These are phyloP conservation scores for Tonatia bakeri DNA, from an alignment of 2,113 vertebrate genomes.

Conservation along the genomic window DNA sequence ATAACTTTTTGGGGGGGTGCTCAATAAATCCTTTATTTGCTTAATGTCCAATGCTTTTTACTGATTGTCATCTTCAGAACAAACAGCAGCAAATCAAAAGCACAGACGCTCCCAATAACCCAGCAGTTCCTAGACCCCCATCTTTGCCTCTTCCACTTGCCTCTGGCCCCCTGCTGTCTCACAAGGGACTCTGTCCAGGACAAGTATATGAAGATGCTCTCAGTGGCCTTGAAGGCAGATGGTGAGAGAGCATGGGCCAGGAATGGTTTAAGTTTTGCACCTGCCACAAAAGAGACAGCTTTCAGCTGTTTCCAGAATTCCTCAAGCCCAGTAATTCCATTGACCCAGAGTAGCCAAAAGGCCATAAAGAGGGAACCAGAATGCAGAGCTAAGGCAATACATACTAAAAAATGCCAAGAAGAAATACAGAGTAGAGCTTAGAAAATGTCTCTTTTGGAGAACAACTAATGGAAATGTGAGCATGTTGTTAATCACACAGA, in stretches of 20 bases:
- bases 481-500: neutral
- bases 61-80: constrained; percentile 60
- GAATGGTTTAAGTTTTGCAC: neutral
- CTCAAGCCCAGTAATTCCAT: neutral
- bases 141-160: constrained; percentile 75
- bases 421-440: neutral
- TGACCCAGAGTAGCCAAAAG: neutral
- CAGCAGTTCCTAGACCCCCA: constrained; percentile 85
- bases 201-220: constrained; percentile 95
- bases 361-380: neutral
- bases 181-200: constrained; percentile 91
- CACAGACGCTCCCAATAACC: constrained; percentile 82
- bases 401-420: neutral
- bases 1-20: too few species aligned
- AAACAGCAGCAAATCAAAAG: constrained; percentile 83
- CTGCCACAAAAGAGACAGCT: neutral
- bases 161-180: constrained; percentile 83
- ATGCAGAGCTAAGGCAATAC: neutral
- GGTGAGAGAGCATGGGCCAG: constrained; percentile 77
- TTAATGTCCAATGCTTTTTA: neutral
- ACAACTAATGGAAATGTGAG: neutral
- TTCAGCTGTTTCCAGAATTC: neutral
- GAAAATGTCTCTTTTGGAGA: neutral
- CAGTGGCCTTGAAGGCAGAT: constrained; percentile 88
- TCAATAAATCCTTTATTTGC: neutral